Conservation (phyloP, 2,113 vertebrate genomes). For the Crotophaga sulcirostris region DNA sequence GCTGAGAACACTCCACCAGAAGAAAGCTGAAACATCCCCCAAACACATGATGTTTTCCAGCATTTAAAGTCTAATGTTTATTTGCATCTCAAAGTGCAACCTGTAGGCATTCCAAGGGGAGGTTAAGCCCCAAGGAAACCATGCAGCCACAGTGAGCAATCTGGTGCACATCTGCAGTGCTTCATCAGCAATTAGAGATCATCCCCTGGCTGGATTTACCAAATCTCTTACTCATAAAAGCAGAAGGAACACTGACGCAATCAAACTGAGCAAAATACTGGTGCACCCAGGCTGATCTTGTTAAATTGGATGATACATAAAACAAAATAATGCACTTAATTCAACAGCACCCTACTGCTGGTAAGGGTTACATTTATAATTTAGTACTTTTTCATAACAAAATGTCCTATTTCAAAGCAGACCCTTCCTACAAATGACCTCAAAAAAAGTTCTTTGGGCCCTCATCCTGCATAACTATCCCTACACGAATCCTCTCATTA, state of each 20-base stretch:
- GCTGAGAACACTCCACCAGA: background rate
- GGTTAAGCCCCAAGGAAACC: background rate
- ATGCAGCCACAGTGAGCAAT: background rate
- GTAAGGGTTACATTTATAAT: background rate
- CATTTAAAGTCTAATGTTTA: background rate
- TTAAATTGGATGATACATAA: background rate
- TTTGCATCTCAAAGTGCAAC: background rate
- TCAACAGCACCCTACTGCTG: background rate
- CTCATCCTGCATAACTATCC: background rate
- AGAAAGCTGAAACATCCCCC: background rate
- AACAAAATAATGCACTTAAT: background rate
- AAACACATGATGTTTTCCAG: background rate
- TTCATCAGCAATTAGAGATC: background rate
- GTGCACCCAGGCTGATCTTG: background rate
- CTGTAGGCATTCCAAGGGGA: fast-evolving
- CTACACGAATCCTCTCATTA: slow-evolving; percentile 17
- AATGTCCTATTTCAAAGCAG: background rate
- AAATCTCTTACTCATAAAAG: slow-evolving; percentile 7
- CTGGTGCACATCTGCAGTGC: background rate
- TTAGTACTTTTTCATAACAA: background rate
- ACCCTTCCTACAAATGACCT: background rate
- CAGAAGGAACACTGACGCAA: background rate
- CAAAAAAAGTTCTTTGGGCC: background rate
- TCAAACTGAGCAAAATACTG: slow-evolving; percentile 10
- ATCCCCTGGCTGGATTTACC: background rate